These are phyloP conservation scores for Drosophila pachea DNA, from an alignment of 1,140 invertebrate species.

Conservation along the genomic window DNA sequence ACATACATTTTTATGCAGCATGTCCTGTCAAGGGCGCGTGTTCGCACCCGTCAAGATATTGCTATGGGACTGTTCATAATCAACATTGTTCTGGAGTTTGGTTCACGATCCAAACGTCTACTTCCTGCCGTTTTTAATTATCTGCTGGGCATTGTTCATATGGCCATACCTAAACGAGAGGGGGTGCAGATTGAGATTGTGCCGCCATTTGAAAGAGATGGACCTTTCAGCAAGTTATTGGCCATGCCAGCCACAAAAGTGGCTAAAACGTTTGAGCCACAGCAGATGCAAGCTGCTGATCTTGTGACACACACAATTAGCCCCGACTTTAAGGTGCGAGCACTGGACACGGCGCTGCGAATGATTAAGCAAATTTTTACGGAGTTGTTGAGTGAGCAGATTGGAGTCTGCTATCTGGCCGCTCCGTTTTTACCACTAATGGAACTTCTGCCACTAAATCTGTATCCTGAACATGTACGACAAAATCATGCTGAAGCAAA, in stretches of 20 bases:
- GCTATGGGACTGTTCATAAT: slow-evolving; percentile 89
- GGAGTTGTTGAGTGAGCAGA: slow-evolving; percentile 80
- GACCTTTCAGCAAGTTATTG: slow-evolving; percentile 72
- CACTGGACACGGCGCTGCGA: slow-evolving; percentile 80
- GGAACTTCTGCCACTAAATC: slow-evolving; percentile 80
- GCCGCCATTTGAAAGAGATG: slow-evolving; percentile 83
- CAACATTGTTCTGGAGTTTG: slow-evolving; percentile 88
- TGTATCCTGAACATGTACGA: slow-evolving; percentile 83
- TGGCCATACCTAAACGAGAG: slow-evolving; percentile 82
- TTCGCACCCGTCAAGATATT: slow-evolving; percentile 84
- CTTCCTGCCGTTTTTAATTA: slow-evolving; percentile 89
- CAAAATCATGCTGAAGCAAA: slow-evolving; percentile 77
- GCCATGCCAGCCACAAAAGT: slow-evolving; percentile 44
- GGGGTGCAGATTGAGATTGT: slow-evolving; percentile 81
- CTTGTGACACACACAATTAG: slow-evolving; percentile 72
- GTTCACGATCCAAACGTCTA: slow-evolving; percentile 88
- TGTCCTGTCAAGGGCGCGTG: slow-evolving; percentile 84
- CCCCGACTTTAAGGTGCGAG: slow-evolving; percentile 83
- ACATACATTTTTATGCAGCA: slow-evolving; percentile 90
- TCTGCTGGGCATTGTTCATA: slow-evolving; percentile 84
- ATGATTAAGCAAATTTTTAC: slow-evolving; percentile 82
- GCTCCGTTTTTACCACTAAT: slow-evolving; percentile 80
- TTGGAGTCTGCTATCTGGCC: slow-evolving; percentile 70
- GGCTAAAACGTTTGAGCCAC: slow-evolving; percentile 25
- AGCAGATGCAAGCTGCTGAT: slow-evolving; percentile 51